These are phyloP conservation scores for Parnassius smintheus DNA, from an alignment of 2,888 invertebrate species.

Conservation along the genomic window DNA sequence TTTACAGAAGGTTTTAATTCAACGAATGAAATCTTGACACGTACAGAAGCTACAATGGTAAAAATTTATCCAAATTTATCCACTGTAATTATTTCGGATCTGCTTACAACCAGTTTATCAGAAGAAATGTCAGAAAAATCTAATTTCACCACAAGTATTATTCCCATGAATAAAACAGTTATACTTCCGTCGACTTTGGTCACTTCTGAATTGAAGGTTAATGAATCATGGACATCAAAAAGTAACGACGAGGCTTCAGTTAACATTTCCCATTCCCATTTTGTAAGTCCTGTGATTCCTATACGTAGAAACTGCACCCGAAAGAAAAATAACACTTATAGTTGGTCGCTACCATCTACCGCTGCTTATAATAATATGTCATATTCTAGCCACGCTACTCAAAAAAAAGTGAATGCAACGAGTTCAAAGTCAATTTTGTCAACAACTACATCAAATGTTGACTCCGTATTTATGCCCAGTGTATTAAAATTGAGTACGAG, in stretches of 20 bases:
- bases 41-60: no score
- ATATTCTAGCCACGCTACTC: not conserved
- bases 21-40: no score
- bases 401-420: not conserved
- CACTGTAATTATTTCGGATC: no score
- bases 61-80: no score
- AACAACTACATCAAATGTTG: not conserved
- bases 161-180: not conserved
- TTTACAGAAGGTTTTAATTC: no score
- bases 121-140: not conserved
- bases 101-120: not conserved
- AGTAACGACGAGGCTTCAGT: not conserved
- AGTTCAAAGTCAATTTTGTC: not conserved
- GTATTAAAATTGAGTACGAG: not conserved
- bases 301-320: constrained; percentile 6
- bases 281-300: not conserved
- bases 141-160: not conserved
- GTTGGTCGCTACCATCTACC: not conserved
- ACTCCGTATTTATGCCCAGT: not conserved
- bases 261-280: not conserved
- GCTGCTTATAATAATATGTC: not conserved
- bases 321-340: not conserved
- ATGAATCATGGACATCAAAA: not conserved
- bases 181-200: not conserved
- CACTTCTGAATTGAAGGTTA: not conserved